Evolutionary conservation across 2,113 vertebrate genomes (phyloP).

Genomic region (Aplodontia rufa): DNA sequence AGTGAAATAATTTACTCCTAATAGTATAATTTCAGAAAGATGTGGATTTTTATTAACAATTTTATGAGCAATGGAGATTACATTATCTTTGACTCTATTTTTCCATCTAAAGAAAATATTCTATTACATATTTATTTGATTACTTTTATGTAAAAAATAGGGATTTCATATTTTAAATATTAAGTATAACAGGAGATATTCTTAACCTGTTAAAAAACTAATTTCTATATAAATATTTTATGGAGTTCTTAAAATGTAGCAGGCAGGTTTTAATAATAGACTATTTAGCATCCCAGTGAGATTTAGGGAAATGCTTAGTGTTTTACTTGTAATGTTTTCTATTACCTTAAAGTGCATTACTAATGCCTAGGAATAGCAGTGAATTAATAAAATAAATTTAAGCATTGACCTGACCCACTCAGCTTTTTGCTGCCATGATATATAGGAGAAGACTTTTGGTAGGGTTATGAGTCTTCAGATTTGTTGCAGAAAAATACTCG

Average conservation of each 20-base stretch:
- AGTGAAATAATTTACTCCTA: slow-evolving; percentile 20
- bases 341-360: slow-evolving; percentile 66
- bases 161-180: slow-evolving; percentile 19
- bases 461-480: slow-evolving; percentile 25
- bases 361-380: slow-evolving; percentile 58
- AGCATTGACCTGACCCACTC: slow-evolving; percentile 63
- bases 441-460: slow-evolving; percentile 11
- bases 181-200: slow-evolving; percentile 1
- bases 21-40: background rate
- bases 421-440: slow-evolving; percentile 75
- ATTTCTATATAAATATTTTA: slow-evolving; percentile 62
- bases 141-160: slow-evolving; percentile 18
- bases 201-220: slow-evolving; percentile 25
- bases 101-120: slow-evolving; percentile 33
- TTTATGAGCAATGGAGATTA: background rate
- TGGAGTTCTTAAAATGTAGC: slow-evolving; percentile 58
- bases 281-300: slow-evolving; percentile 59
- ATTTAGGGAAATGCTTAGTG: slow-evolving; percentile 62
- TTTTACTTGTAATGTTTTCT: slow-evolving; percentile 70
- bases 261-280: slow-evolving; percentile 37
- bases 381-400: slow-evolving; percentile 74
- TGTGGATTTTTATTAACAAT: background rate
- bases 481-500: slow-evolving; percentile 3
- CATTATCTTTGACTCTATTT: background rate
- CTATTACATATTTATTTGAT: background rate